Evolutionary conservation across 2,888 invertebrate species (phyloP).

Genomic region (Athalia rosae): DNA sequence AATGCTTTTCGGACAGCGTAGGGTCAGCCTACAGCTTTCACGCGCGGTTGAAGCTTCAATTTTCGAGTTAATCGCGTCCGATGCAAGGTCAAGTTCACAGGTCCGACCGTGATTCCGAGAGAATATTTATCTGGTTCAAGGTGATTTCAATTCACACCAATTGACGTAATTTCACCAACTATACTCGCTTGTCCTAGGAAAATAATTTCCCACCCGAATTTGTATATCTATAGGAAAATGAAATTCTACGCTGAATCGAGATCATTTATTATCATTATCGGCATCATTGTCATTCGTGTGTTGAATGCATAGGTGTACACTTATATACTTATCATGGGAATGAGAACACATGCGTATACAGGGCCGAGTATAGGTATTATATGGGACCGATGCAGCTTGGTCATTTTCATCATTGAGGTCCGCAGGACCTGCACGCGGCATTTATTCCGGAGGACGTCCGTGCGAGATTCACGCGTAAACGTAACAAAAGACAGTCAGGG

Average conservation of each 20-base stretch:
- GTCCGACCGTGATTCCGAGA: not conserved
- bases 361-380: too few species aligned
- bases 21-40: constrained; percentile 40
- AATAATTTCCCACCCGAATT: too few species aligned
- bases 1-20: constrained; percentile 37
- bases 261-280: too few species aligned
- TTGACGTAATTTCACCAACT: too few species aligned
- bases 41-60: constrained; percentile 44
- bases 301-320: not conserved
- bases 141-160: too few species aligned
- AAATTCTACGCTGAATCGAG: too few species aligned
- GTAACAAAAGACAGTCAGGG: constrained; percentile 40
- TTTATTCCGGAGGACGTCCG: constrained; percentile 25
- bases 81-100: constrained; percentile 42
- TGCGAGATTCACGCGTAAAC: constrained; percentile 35
- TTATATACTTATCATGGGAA: constrained; percentile 17
- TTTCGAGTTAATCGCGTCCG: constrained; percentile 40
- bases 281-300: too few species aligned
- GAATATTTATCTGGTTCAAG: too few species aligned
- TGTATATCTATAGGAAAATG: too few species aligned
- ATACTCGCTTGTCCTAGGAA: too few species aligned
- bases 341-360: not conserved
- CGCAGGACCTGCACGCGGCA: constrained; percentile 29
- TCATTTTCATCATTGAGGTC: constrained; percentile 4
- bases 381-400: not conserved